These are phyloP conservation scores for Piscicola geometra DNA, from an alignment of 2,888 invertebrate genomes.

Conservation along the genomic window DNA sequence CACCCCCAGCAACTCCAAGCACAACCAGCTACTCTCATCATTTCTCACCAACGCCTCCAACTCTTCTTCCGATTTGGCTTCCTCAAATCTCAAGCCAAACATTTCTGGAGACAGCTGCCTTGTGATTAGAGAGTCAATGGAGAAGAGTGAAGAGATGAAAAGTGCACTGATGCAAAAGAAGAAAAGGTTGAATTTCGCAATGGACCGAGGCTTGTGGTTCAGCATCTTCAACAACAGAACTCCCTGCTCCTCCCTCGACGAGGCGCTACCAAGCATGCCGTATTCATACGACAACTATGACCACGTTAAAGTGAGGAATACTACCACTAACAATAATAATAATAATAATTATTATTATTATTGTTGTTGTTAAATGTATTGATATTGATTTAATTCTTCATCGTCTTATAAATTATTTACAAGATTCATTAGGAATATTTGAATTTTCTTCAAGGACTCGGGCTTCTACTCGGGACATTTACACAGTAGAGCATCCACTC, in stretches of 20 bases:
- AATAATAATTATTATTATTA: neutral
- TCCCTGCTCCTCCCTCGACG: neutral
- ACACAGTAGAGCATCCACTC: neutral
- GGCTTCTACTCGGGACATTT: no score
- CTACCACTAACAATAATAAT: neutral
- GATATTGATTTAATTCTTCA: no score
- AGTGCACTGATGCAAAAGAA: neutral
- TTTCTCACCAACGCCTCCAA: neutral
- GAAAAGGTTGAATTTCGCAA: constrained; percentile 16
- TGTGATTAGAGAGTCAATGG: neutral
- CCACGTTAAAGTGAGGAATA: no score
- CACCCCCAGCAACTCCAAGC: neutral
- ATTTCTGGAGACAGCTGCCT: no score
- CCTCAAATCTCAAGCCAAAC: no score
- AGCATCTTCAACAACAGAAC: constrained; percentile 7
- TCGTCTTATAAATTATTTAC: no score
- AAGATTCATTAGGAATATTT: no score
- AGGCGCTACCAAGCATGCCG: neutral
- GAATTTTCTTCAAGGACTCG: no score
- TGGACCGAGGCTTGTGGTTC: constrained; percentile 26
- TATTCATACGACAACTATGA: neutral
- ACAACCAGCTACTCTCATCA: neutral
- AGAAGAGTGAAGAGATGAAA: neutral
- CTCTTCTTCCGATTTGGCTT: neutral
- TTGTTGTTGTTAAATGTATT: no score